Base-by-base conservation (phyloP, 2,888 invertebrate genomes). In the Nycteola revayana region DNA sequence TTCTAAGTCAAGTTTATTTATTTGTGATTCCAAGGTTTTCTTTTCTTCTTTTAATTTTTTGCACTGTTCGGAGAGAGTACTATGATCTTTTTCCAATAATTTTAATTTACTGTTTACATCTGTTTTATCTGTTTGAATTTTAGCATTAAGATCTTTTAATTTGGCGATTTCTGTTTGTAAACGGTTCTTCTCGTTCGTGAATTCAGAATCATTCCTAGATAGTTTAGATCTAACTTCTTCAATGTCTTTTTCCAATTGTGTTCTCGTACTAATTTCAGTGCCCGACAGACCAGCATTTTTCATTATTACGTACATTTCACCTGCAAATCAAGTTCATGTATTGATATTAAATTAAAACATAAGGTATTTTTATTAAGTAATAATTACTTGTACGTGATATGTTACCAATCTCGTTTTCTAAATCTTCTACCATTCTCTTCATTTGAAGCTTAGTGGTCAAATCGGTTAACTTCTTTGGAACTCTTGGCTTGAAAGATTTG, bases 381-480 rank as follows among this genome's bases (percentile, higher is more conserved):
- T 18, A 5, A 18, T 3, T 18, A 18, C 18, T 18, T 18, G 6
- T 18, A 18, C 18, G 6, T 18, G 7, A 10, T 9, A 23, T 28
- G 17, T 28, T 79, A 92, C 94, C 93, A 49, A 96, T 94, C 90
- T 98, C 97, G 65, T 92, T 94, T 79, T 97, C 97, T 53, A 97
- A 86, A 49, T 97, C 96, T 38, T 94, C 94, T 1, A 97, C 93
- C 93, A 96, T 95, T 61, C 92, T 95, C 57, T 94, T 95, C 60
- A 96, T 80, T 75, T 94, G 93, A 28, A 93, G 68, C 77, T 94
- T 94, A 1, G 94, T 92, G 14, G 93, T 93, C 30, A 92, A 78
- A 61, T 95, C 95, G 4, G 93, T 93, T 5, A 93, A 90, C 61
- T 93, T 93, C 65, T 94, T 94, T 2, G 94, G 91, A n/a, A 90